Percentiles rank a stretch among this genome's conserved stretches.
Evolutionary conservation across 2,113 vertebrate genomes (phyloP).

Genomic region (Oryzias woworae): DNA sequence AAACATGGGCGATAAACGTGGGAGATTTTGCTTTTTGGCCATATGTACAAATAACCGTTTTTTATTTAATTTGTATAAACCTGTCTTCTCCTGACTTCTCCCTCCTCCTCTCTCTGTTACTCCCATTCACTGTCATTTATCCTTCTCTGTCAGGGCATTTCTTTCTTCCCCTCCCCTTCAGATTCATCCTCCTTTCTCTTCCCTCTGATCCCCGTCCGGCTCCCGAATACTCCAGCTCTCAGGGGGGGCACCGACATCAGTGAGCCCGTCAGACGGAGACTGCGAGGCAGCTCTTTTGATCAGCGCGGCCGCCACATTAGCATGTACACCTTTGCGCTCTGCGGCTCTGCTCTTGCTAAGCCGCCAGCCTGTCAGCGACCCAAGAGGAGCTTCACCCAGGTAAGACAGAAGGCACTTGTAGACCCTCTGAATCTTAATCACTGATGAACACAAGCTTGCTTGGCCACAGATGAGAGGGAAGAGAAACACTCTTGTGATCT

Average conservation of each 20-base stretch:
- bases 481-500: slow-evolving; percentile 37
- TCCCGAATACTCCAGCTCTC: slow-evolving; percentile 32
- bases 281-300: slow-evolving; percentile 62
- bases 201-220: slow-evolving; percentile 49
- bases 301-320: slow-evolving; percentile 49
- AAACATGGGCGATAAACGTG: too few relatives aligned
- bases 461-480: slow-evolving; percentile 16
- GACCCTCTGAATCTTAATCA: slow-evolving; percentile 47
- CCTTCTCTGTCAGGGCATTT: slow-evolving; percentile 5
- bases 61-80: too few relatives aligned
- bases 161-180: slow-evolving; percentile 25
- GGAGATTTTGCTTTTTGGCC: too few relatives aligned
- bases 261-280: slow-evolving; percentile 47
- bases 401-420: slow-evolving; percentile 46
- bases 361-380: slow-evolving; percentile 53
- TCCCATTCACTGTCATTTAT: slow-evolving; percentile 15
- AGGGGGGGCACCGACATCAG: slow-evolving; percentile 19
- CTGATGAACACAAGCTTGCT: slow-evolving; percentile 37
- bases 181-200: slow-evolving; percentile 15
- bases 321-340: slow-evolving; percentile 49
- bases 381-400: slow-evolving; percentile 39
- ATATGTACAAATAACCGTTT: too few relatives aligned
- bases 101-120: slow-evolving; percentile 5
- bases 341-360: slow-evolving; percentile 4
- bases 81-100: background rate